Percentiles rank a stretch among this genome's conserved stretches.
Conservation (phyloP, 2,113 vertebrate genomes). For the Mus spicilegus region DNA sequence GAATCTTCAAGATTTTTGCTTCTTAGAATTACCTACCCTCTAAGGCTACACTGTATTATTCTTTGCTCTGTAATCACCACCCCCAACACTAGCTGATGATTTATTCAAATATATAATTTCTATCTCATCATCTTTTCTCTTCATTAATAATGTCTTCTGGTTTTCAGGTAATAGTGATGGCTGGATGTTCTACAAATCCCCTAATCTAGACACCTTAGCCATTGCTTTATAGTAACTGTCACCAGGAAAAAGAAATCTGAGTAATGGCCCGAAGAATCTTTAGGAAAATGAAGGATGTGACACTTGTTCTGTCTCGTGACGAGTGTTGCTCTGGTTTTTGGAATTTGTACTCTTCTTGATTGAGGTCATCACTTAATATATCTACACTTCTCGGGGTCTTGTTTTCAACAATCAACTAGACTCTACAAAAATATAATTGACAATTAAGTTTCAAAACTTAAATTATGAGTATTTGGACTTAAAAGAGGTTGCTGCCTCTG, state of each 20-base stretch:
- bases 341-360: background rate
- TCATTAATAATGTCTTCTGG: slow-evolving; percentile 35
- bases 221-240: slow-evolving; percentile 17
- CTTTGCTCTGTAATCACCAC: background rate
- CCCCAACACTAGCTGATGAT: background rate
- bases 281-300: background rate
- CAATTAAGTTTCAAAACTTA: slow-evolving; percentile 67
- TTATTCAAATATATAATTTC: background rate
- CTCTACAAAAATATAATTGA: slow-evolving; percentile 58
- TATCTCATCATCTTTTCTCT: background rate
- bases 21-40: background rate
- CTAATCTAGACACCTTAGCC: background rate
- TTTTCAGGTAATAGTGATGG: background rate
- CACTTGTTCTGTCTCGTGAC: background rate
- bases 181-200: background rate
- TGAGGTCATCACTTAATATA: slow-evolving; percentile 15
- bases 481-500: slow-evolving; percentile 53
- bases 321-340: background rate
- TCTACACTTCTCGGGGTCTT: slow-evolving; percentile 21
- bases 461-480: slow-evolving; percentile 65
- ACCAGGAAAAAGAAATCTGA: background rate
- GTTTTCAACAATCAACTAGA: slow-evolving; percentile 33
- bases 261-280: slow-evolving; percentile 8
- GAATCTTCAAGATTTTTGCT: background rate
- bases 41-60: background rate